Percentiles rank a stretch among this genome's conserved stretches.
Evolutionary conservation across 2,888 invertebrate species (phyloP).

Genomic region (Proisotoma minuta): DNA sequence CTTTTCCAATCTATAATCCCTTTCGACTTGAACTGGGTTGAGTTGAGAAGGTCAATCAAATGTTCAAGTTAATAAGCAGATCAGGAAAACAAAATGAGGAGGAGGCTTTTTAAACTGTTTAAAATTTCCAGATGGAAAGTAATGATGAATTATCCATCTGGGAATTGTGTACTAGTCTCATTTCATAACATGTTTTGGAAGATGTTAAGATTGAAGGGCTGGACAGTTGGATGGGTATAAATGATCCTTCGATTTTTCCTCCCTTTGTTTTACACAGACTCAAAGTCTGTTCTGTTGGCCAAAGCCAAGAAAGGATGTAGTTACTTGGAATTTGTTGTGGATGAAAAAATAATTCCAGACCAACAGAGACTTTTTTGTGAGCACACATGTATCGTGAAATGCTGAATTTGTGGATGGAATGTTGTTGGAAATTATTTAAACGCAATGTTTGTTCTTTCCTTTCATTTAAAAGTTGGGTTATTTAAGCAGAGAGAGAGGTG

Average conservation of each 20-base stretch:
- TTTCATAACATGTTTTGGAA: not conserved
- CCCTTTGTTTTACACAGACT: conserved; percentile 8
- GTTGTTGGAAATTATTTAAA: too few relatives aligned
- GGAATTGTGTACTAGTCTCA: not conserved
- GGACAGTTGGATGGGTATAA: conserved; percentile 38
- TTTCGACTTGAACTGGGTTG: not conserved
- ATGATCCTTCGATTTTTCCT: conserved; percentile 30
- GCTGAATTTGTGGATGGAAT: too few relatives aligned
- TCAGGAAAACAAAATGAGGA: not conserved
- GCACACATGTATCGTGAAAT: too few relatives aligned
- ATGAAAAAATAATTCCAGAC: too few relatives aligned
- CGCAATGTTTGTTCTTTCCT: too few relatives aligned
- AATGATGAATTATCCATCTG: not conserved
- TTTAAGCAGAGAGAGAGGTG: too few relatives aligned
- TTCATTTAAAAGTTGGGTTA: too few relatives aligned
- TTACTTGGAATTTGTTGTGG: not conserved
- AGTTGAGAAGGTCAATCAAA: not conserved
- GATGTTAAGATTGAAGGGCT: conserved; percentile 17
- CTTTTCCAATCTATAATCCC: not conserved
- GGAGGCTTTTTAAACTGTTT: not conserved
- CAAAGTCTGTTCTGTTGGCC: not conserved
- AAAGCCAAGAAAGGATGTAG: too few relatives aligned
- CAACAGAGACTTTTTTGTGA: too few relatives aligned
- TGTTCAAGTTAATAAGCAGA: not conserved
- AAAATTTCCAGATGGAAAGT: not conserved